Evolutionary conservation across 2,888 invertebrate genomes (phyloP).

Genomic region (Teinopalpus imperialis): DNA sequence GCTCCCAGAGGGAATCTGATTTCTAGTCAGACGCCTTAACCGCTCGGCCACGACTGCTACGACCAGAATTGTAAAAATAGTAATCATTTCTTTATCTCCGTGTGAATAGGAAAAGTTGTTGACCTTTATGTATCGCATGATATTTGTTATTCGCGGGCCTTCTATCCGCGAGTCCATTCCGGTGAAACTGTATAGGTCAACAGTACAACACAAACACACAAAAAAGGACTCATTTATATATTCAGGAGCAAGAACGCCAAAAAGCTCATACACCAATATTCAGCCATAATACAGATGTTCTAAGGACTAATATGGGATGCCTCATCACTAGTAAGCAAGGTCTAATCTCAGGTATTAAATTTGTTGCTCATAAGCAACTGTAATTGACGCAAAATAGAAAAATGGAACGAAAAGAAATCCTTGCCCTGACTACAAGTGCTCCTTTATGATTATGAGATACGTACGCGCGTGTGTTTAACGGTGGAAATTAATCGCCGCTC

Average conservation of each 20-base stretch:
- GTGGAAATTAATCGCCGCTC: constrained; percentile 46
- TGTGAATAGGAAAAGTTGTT: constrained; percentile 3
- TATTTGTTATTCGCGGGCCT: too few relatives aligned
- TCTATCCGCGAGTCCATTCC: too few relatives aligned
- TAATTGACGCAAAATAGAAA: constrained; percentile 51
- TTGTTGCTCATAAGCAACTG: constrained; percentile 62
- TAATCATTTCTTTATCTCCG: neutral
- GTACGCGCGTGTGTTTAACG: constrained; percentile 44
- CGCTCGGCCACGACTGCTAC: constrained; percentile 92
- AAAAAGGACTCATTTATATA: too few relatives aligned
- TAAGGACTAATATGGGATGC: too few relatives aligned
- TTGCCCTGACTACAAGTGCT: constrained; percentile 48
- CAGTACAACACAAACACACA: too few relatives aligned
- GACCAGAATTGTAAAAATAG: neutral
- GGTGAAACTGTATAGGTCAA: too few relatives aligned
- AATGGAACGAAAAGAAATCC: constrained; percentile 59
- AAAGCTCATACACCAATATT: too few relatives aligned
- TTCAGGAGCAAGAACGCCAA: too few relatives aligned
- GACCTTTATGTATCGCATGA: constrained; percentile 12
- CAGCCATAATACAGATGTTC: too few relatives aligned
- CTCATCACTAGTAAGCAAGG: too few relatives aligned
- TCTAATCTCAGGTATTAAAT: too few relatives aligned
- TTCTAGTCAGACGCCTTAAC: constrained; percentile 95
- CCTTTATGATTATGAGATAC: constrained; percentile 65
- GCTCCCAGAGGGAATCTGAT: constrained; percentile 95